Evolutionary conservation across 92 coral and sea anemone genomes (phyloP).

Genomic region (Zoanthus sansibaricus): DNA sequence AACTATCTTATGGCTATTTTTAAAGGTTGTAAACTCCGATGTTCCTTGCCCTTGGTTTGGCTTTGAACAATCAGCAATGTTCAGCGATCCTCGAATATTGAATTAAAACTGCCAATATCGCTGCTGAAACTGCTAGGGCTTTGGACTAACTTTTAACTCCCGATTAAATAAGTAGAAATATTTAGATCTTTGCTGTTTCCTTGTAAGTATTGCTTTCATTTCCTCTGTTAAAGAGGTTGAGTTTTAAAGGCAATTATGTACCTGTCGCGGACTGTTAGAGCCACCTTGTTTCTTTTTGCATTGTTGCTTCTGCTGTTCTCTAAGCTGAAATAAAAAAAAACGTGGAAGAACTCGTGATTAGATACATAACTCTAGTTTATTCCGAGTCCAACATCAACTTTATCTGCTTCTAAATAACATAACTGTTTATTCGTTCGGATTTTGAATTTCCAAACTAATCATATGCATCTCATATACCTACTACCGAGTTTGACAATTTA

Average conservation of each 20-base stretch:
- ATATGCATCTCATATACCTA: neutral
- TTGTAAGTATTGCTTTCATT: neutral
- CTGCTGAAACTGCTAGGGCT: neutral
- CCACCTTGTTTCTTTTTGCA: constrained; percentile 48
- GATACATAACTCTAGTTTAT: neutral
- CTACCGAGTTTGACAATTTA: neutral
- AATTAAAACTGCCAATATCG: neutral
- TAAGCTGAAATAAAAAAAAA: constrained; percentile 12
- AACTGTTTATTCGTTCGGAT: no score
- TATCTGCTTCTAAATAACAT: no score
- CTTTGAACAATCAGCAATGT: no score
- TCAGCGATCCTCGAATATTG: neutral
- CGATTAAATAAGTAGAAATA: neutral
- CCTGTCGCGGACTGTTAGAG: constrained; percentile 44
- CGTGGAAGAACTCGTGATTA: neutral
- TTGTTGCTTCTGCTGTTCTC: constrained; percentile 40
- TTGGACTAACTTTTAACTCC: neutral
- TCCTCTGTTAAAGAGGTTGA: neutral
- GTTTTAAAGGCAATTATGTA: neutral
- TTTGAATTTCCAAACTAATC: neutral
- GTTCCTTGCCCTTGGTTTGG: neutral
- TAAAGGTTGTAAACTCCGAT: no score
- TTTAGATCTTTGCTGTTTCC: neutral
- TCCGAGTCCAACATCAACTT: no score
- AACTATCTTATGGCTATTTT: no score